These are phyloP conservation scores for Ptilodon capucinus DNA, from an alignment of 2,888 invertebrate genomes.

Conservation along the genomic window DNA sequence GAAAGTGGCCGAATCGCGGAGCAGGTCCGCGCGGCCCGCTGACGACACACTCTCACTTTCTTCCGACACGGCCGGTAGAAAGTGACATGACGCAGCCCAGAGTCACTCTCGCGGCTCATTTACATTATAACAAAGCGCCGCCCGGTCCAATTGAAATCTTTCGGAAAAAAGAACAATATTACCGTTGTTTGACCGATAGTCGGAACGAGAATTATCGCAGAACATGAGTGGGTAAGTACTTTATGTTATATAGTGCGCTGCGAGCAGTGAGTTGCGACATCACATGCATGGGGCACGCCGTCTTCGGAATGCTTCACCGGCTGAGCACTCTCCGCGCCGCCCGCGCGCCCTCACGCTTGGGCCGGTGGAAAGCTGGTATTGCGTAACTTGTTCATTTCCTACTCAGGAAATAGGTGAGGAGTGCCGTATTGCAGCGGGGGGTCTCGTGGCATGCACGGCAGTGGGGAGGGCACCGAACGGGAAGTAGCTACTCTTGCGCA, in stretches of 20 bases:
- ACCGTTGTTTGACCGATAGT: not conserved
- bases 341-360: no score
- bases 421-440: slow-evolving; percentile 39
- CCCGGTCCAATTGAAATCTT: not conserved
- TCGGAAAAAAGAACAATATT: not conserved
- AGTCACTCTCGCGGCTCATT: slow-evolving; percentile 32
- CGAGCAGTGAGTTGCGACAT: no score
- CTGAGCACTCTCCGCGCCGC: slow-evolving; percentile 14
- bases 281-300: slow-evolving; percentile 10
- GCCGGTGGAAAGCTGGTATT: slow-evolving; percentile 63
- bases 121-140: slow-evolving; percentile 6
- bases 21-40: slow-evolving; percentile 21
- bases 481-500: slow-evolving; percentile 74
- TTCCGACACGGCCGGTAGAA: slow-evolving; percentile 40
- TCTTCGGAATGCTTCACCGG: slow-evolving; percentile 46
- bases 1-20: slow-evolving; percentile 26
- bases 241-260: no score
- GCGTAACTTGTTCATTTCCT: slow-evolving; percentile 68
- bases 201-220: not conserved
- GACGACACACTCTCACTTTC: slow-evolving; percentile 48
- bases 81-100: slow-evolving; percentile 41
- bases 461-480: slow-evolving; percentile 47
- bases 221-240: no score
- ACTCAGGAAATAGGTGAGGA: slow-evolving; percentile 74
- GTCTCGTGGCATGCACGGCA: slow-evolving; percentile 17